Evolutionary conservation across 2,113 vertebrate species (phyloP).

Genomic region (Phyllostomus discolor): DNA sequence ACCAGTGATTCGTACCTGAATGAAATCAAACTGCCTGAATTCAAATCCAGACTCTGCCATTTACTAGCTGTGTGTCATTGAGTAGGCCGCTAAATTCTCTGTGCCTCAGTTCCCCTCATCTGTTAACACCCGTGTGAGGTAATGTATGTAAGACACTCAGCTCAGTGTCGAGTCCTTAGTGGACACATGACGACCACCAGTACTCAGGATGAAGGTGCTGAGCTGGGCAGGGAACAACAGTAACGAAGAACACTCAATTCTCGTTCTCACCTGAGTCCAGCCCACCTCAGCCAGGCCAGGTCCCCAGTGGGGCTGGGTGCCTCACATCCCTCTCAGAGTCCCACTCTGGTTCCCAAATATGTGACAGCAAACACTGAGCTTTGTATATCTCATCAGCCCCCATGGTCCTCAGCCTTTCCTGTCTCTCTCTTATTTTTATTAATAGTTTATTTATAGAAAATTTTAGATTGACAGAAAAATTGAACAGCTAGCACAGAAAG

Average conservation of each 20-base stretch:
- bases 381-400: background rate
- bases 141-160: background rate
- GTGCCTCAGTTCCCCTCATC: background rate
- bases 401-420: background rate
- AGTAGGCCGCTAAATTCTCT: background rate
- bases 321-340: background rate
- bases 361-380: background rate
- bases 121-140: background rate
- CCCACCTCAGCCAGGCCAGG: background rate
- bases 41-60: background rate
- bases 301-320: too few species aligned
- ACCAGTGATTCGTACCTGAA: background rate
- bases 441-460: background rate
- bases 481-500: background rate
- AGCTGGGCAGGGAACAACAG: background rate
- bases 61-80: background rate
- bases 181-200: background rate
- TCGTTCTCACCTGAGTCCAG: background rate
- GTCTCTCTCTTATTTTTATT: background rate
- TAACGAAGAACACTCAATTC: background rate
- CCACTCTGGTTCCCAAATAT: background rate
- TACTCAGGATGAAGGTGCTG: background rate
- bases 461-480: background rate
- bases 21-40: background rate
- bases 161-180: accelerated